These are phyloP conservation scores for Thalassophryne amazonica DNA, from an alignment of 2,797 vertebrate species.

Conservation along the genomic window DNA sequence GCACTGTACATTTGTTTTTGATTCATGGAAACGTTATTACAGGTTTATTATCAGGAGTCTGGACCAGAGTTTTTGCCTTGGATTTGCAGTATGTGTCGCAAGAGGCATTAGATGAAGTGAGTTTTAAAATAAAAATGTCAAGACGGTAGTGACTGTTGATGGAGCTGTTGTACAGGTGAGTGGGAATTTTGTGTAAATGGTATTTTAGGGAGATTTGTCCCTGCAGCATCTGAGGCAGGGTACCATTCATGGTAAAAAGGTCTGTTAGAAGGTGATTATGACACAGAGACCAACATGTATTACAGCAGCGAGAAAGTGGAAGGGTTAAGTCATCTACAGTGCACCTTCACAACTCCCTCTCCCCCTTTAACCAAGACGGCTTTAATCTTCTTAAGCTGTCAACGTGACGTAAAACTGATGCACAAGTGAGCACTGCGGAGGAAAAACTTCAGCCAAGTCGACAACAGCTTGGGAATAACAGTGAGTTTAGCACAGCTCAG, in stretches of 20 bases:
- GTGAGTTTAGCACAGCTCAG: conserved; percentile 40
- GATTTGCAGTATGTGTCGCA: conserved; percentile 7
- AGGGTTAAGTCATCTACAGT: conserved; percentile 33
- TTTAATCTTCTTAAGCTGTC: conserved; percentile 68
- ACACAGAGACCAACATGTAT: conserved; percentile 4
- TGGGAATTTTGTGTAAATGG: conserved; percentile 28
- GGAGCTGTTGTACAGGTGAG: conserved; percentile 26
- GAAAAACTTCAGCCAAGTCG: conserved; percentile 30
- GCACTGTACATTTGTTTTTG: conserved; percentile 18
- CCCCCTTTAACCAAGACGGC: conserved; percentile 34
- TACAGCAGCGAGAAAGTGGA: conserved; percentile 14
- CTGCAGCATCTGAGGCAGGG: conserved; percentile 25
- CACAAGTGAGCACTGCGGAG: conserved; percentile 31
- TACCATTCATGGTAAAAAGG: conserved; percentile 21
- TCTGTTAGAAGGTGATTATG: conserved; percentile 35
- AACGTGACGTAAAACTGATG: conserved; percentile 58
- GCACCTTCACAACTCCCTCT: conserved; percentile 28
- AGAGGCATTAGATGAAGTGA: conserved; percentile 38
- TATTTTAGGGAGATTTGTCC: conserved; percentile 42
- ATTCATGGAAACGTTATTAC: conserved; percentile 29
- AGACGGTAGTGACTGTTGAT: conserved; percentile 38
- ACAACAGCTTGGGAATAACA: conserved; percentile 45
- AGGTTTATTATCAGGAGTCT: conserved; percentile 11
- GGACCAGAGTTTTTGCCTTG: neutral
- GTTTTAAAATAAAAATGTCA: conserved; percentile 57